Conservation (phyloP, 2,113 vertebrate species). For the Leuciscus idus region DNA sequence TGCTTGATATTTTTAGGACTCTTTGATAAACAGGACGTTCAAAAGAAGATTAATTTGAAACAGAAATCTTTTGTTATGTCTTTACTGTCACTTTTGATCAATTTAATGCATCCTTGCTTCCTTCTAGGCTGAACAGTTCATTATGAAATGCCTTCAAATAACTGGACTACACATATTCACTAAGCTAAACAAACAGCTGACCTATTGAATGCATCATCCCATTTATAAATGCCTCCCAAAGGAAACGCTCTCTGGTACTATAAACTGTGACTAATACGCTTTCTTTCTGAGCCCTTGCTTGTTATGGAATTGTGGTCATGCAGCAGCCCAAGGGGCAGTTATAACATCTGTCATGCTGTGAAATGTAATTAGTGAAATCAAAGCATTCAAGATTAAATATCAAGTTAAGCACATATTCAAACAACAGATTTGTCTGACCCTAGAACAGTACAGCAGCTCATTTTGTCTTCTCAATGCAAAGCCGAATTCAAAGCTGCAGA, state of each 20-base stretch:
- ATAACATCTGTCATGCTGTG: constrained; percentile 6
- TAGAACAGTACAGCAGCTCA: not conserved
- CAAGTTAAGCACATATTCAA: constrained; percentile 2
- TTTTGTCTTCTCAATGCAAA: constrained; percentile 8
- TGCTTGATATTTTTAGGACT: no score
- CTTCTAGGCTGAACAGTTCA: not conserved
- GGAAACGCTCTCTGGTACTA: not conserved
- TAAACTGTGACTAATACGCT: constrained; percentile 16
- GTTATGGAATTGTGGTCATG: constrained; percentile 8
- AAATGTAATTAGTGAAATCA: constrained; percentile 21
- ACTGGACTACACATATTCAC: not conserved
- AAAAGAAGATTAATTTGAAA: not conserved
- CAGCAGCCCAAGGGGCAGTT: constrained; percentile 7
- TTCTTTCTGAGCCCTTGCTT: constrained; percentile 11
- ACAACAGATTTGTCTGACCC: not conserved
- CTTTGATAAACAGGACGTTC: no score
- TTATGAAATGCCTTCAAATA: not conserved
- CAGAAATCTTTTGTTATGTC: not conserved
- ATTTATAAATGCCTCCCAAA: constrained; percentile 3
- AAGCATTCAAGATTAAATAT: constrained; percentile 14
- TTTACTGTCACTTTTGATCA: not conserved
- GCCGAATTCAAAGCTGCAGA: not conserved
- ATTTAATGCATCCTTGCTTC: not conserved
- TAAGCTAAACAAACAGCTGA: constrained; percentile 6
- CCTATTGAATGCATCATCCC: not conserved